A percentile compares a stretch with the other conserved stretches of the same genome.
phyloP scores from a whole-genome alignment of 2,113 vertebrate genomes.

The Atrichornis clamosus region DNA sequence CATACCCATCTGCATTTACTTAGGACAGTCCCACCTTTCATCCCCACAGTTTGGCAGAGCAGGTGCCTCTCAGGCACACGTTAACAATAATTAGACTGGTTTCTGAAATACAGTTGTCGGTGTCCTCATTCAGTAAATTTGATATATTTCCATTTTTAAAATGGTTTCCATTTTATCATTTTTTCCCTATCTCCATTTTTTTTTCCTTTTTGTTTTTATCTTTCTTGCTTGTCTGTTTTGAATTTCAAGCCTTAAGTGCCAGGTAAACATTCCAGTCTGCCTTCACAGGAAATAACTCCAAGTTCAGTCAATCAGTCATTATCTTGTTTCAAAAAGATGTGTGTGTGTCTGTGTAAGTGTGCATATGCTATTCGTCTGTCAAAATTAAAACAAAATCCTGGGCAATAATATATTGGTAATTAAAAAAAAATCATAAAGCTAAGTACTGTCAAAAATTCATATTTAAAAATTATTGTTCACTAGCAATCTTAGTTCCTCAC shows the following conservation, averaged over 20 bases:
- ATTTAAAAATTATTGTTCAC: constrained; percentile 15
- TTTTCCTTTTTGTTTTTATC: background rate
- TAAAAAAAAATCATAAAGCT: background rate
- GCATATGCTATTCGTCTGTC: constrained; percentile 49
- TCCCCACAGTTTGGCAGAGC: constrained; percentile 64
- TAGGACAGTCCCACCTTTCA: constrained; percentile 11
- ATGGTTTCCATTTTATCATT: constrained; percentile 27
- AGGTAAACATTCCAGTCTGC: constrained; percentile 58
- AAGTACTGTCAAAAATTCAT: constrained; percentile 16
- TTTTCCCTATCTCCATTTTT: background rate
- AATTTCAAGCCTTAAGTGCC: constrained; percentile 62
- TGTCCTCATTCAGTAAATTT: constrained; percentile 23
- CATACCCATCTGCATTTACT: background rate
- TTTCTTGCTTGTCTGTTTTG: constrained; percentile 55
- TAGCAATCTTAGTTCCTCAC: constrained; percentile 38
- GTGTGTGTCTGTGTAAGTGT: constrained; percentile 23
- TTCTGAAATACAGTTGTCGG: background rate
- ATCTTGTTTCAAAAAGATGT: constrained; percentile 37
- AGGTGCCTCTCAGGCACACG: background rate
- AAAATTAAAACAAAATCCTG: constrained; percentile 46
- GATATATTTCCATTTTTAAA: constrained; percentile 54
- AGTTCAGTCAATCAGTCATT: constrained; percentile 39
- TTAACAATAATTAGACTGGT: constrained; percentile 31
- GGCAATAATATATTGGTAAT: constrained; percentile 53
- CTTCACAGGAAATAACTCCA: constrained; percentile 34